Evolutionary conservation across 2,888 invertebrate species (phyloP), one percentile per base, ranked within the genome.

Genomic region (Drosophila affinis): DNA sequence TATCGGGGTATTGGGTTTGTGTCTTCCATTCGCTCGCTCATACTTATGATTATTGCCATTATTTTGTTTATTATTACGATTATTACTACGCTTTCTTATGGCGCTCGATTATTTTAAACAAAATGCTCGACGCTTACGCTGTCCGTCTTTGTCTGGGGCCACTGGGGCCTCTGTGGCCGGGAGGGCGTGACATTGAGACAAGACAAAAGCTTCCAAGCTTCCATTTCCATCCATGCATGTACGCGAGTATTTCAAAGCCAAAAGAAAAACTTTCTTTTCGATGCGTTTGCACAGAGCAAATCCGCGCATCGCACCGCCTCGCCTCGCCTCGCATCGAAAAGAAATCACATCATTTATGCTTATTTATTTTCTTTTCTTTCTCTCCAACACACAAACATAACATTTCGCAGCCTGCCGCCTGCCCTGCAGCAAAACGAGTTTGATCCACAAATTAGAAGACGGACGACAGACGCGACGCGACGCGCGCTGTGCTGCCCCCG

Each of bases 181-280:
- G 75, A 72, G 72, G 75, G 87, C 85, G 77, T 81, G 79, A 87
- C 81, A 83, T 83, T 81, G 81, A 83, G 74, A 78, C 81, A 63
- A 78, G 63, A 75, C 65, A 75, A 75, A 63, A 63, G 63, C 68
- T 68, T 44, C 44, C 48, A 72, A 61, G 61, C 65, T 59, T 64
- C 39, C 39, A 39, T n/a, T 59, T 64, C n/a, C 39, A 39, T 7
- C 39, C 32, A 6, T 14, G 39, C 39, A 39, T 39, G 39, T 6
- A 39, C 39, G 34, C 34, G 34, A 34, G 34, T 34, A 34, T 34
- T 34, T 34, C 10, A 44, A n/a, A n/a, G 44, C 47, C 24, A 14
- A 49, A 60, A 53, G 39, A 39, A 59, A 76, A 87, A 87, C 83
- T 84, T 84, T 84, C 83, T 87, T 87, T 87, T 82, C 72, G 72